A percentile compares a stretch with the other conserved stretches of the same genome.
Conservation (phyloP, 2,113 vertebrate genomes). For the Saguinus imperator region DNA sequence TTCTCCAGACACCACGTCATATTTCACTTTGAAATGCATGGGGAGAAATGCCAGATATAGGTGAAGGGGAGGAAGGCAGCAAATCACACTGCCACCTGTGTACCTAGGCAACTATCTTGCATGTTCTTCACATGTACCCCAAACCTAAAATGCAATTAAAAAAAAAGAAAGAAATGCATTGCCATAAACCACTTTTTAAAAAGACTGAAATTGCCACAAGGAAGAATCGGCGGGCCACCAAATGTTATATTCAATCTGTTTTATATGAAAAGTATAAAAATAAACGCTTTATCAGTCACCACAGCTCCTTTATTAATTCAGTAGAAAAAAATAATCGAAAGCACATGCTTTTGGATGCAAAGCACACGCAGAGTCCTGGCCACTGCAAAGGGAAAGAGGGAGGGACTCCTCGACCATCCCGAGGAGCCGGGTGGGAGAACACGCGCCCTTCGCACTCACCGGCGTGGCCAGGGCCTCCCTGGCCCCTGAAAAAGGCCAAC, state of each 20-base stretch:
- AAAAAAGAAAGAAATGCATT: not conserved
- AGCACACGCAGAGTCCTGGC: not conserved
- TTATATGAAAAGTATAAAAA: not conserved
- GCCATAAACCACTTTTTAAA: not conserved
- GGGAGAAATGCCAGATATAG: too few species aligned
- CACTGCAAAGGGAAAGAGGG: fast-evolving
- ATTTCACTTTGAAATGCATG: not conserved
- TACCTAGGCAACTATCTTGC: too few species aligned
- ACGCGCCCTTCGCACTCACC: too few species aligned
- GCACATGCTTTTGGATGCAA: not conserved
- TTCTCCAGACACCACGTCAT: not conserved
- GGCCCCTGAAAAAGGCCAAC: not conserved
- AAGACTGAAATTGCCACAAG: not conserved
- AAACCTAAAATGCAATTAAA: too few species aligned
- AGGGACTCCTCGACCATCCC: fast-evolving
- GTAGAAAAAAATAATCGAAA: not conserved
- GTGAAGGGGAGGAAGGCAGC: too few species aligned
- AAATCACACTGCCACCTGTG: too few species aligned
- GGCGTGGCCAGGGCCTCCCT: too few species aligned
- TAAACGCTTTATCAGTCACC: not conserved
- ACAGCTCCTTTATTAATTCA: not conserved
- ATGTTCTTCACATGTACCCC: too few species aligned
- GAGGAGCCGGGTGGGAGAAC: fast-evolving
- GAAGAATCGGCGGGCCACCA: not conserved
- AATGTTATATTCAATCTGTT: not conserved